Evolutionary conservation across 64 coral and sea anemone genomes (phyloP).

Genomic region (Trachythela sp.): DNA sequence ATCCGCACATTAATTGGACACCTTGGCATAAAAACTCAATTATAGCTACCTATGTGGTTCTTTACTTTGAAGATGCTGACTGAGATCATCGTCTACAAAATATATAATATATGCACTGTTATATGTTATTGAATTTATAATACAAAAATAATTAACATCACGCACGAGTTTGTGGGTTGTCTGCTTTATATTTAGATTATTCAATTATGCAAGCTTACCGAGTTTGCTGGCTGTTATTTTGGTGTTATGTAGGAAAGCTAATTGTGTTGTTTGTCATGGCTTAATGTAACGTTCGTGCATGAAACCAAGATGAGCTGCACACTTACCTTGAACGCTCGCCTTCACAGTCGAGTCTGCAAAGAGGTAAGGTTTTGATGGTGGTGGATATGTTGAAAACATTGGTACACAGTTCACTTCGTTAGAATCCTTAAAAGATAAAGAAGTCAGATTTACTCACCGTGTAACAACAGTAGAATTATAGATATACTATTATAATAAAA

Average conservation of each 20-base stretch:
- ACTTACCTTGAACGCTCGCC: not conserved
- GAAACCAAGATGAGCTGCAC: no score
- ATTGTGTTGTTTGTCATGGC: no score
- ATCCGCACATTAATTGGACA: no score
- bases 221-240: not conserved
- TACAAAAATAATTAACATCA: no score
- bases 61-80: not conserved
- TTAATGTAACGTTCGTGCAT: no score
- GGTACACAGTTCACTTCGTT: not conserved
- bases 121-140: not conserved
- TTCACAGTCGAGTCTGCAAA: not conserved
- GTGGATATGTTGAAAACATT: constrained; percentile 21
- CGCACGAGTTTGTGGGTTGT: no score
- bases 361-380: not conserved
- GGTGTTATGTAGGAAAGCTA: no score
- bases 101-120: not conserved
- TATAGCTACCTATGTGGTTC: not conserved
- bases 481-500: no score
- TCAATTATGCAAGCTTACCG: not conserved
- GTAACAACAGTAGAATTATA: no score
- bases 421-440: not conserved
- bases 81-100: not conserved
- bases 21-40: no score
- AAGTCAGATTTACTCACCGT: not conserved
- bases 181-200: no score